These are phyloP conservation scores for Mongoloraphidia duomilia DNA, from an alignment of 2,888 invertebrate genomes.

Conservation along the genomic window DNA sequence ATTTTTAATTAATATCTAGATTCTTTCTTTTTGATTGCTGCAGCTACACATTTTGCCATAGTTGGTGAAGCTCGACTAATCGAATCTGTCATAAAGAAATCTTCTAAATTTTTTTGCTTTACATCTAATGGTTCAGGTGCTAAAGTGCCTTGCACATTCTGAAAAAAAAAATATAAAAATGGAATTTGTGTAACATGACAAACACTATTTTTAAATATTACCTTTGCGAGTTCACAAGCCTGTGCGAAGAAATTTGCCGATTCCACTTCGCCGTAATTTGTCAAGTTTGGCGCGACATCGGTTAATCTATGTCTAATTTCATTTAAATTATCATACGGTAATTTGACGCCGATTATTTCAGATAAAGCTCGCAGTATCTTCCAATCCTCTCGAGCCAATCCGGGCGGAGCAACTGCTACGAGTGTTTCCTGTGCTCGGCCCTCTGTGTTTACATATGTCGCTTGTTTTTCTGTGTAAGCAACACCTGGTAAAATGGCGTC, in stretches of 20 bases:
- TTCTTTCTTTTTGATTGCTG: constrained; percentile 51
- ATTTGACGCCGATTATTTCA: constrained; percentile 54
- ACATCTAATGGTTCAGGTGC: constrained; percentile 44
- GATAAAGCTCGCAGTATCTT: constrained; percentile 94
- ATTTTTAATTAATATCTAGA: background rate
- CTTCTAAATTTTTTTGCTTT: constrained; percentile 61
- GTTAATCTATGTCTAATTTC: constrained; percentile 69
- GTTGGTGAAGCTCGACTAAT: constrained; percentile 94
- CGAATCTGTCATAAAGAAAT: constrained; percentile 90
- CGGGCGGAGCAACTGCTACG: constrained; percentile 79
- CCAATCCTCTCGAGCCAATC: constrained; percentile 93
- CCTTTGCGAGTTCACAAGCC: constrained; percentile 57
- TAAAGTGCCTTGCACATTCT: constrained; percentile 26
- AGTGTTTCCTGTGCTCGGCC: constrained; percentile 88
- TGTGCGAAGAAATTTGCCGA: constrained; percentile 71
- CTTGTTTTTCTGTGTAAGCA: constrained; percentile 97
- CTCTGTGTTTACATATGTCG: constrained; percentile 95
- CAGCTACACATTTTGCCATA: constrained; percentile 96
- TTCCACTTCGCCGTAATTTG: constrained; percentile 71
- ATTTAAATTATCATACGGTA: constrained; percentile 73
- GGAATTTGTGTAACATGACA: background rate
- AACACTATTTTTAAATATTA: constrained; percentile 21
- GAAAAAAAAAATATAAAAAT: constrained; percentile 18
- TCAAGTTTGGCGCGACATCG: constrained; percentile 80
- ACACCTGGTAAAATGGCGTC: constrained; percentile 90